These are phyloP conservation scores for Paragorgia papillata DNA, from an alignment of 92 coral and sea anemone species.

Conservation along the genomic window DNA sequence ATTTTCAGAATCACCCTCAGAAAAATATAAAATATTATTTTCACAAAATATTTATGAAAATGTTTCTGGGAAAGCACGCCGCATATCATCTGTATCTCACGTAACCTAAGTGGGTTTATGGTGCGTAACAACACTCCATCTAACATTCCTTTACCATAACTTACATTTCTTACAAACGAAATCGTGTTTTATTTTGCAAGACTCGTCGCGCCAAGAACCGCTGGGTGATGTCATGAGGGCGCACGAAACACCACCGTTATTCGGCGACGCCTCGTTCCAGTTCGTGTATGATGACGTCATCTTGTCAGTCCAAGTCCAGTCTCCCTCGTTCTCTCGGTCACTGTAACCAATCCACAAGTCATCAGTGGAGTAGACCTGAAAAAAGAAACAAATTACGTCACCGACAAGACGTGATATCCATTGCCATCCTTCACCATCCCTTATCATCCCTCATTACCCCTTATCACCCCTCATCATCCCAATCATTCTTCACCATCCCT, in stretches of 20 bases:
- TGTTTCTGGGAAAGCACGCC: no score
- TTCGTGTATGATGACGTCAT: conserved; percentile 96
- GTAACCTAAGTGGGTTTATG: no score
- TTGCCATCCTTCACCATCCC: no score
- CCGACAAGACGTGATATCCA: no score
- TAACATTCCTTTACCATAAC: conserved; percentile 34
- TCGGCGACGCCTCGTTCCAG: conserved; percentile 99
- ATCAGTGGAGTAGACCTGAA: conserved; percentile 82
- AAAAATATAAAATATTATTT: no score
- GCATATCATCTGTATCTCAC: no score
- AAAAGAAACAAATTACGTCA: not conserved
- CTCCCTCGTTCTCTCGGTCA: conserved; percentile 97
- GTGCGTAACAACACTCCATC: no score
- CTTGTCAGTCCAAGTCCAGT: conserved; percentile 98
- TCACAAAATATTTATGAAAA: no score
- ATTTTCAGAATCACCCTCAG: no score
- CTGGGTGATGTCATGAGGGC: conserved; percentile 81
- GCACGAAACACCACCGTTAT: conserved; percentile 96
- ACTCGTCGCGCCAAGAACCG: conserved; percentile 96
- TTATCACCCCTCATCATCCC: no score
- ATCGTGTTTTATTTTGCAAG: conserved; percentile 75
- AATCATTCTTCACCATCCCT: no score
- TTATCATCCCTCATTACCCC: no score
- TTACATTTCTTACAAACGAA: conserved; percentile 93
- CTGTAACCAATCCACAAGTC: conserved; percentile 98